Evolutionary conservation across 2,797 vertebrate species (phyloP).

Genomic region (Scolopax bukidnonensis): DNA sequence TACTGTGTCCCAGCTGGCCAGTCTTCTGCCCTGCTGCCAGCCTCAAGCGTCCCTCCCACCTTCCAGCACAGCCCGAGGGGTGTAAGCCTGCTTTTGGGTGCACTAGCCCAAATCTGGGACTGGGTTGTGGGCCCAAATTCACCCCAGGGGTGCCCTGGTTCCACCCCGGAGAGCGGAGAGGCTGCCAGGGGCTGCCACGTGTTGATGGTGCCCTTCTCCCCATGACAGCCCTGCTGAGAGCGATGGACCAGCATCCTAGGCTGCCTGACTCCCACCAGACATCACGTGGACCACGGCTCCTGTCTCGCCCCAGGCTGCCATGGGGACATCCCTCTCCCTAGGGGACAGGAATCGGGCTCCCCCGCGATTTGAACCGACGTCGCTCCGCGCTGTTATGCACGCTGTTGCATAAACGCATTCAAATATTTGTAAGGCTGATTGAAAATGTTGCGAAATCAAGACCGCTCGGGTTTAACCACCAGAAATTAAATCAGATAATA

Average conservation of each 20-base stretch:
- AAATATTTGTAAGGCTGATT: slow-evolving; percentile 59
- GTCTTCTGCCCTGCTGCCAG: neutral
- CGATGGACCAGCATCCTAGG: neutral
- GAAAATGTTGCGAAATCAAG: slow-evolving; percentile 52
- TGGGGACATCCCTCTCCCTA: neutral
- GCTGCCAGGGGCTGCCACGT: accelerated
- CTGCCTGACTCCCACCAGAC: neutral
- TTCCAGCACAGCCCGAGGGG: neutral
- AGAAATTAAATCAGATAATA: slow-evolving; percentile 71
- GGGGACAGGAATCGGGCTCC: accelerated
- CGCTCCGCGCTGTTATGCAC: neutral
- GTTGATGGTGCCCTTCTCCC: neutral
- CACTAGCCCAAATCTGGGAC: too few species aligned
- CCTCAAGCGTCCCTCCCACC: neutral
- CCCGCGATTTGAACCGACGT: neutral
- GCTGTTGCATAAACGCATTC: neutral
- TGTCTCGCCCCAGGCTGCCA: neutral
- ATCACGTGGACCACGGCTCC: neutral
- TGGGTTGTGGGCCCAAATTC: neutral
- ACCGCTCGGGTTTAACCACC: slow-evolving; percentile 32
- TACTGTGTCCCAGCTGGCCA: neutral
- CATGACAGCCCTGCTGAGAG: neutral
- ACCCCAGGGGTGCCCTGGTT: neutral
- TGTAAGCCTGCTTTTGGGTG: neutral
- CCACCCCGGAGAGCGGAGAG: neutral